phyloP scores from a whole-genome alignment of 2,888 invertebrate genomes.

The Cryptosula pallasiana region DNA sequence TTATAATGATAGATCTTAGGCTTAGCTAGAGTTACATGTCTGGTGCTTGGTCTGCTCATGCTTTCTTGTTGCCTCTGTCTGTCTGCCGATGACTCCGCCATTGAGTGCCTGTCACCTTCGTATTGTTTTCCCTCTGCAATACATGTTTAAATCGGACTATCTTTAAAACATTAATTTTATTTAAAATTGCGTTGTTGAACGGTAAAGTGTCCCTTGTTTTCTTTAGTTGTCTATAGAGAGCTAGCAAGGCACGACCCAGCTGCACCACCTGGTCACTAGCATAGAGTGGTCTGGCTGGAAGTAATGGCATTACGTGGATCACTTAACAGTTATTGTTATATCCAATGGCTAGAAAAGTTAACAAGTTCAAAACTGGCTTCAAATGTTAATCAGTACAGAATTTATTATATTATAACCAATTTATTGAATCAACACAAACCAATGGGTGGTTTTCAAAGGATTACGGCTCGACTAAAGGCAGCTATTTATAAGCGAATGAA shows the following conservation, averaged over 20 bases:
- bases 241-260: no score
- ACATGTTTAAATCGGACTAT: no score
- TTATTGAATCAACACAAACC: not conserved
- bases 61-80: not conserved
- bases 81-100: not conserved
- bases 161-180: no score
- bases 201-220: no score
- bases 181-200: no score
- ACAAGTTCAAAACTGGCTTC: not conserved
- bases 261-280: no score
- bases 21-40: not conserved
- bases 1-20: constrained; percentile 18
- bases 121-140: no score
- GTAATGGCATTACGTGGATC: not conserved
- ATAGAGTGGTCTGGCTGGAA: not conserved
- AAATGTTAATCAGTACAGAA: not conserved
- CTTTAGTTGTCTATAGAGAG: no score
- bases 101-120: no score
- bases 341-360: not conserved
- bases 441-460: not conserved
- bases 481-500: not conserved
- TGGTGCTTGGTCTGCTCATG: not conserved
- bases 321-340: not conserved
- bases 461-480: not conserved
- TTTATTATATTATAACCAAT: not conserved